Base-by-base conservation (phyloP, 2,888 invertebrate species). In the Euproctis similis region DNA sequence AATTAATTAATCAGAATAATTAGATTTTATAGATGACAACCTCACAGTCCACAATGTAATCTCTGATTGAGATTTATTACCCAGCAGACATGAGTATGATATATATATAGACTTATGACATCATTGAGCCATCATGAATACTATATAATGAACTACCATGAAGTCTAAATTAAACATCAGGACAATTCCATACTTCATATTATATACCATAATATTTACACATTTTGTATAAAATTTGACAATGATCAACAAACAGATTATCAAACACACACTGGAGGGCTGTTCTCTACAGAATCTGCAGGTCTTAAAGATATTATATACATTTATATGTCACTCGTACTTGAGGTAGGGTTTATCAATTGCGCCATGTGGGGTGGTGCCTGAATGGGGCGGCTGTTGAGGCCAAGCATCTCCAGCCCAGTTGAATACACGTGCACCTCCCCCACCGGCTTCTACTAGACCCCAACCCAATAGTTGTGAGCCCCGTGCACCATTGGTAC, bases 331-430 rank as follows among this genome's bases (percentile, higher is more conserved):
- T 77, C 69, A 81, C 59, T 82, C 81, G 43, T 84, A 84, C 53
- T 84, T 80, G 67, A 81, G 77, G 70, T 84, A 84, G 56, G 78
- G 72, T 59, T 84, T 82, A 47, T 72, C 54, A 36, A 77, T 74
- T 0, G 62, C 22, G 12, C 23, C 24, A 11, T 24, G 61, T 30
- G 53, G 21, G 49, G 54, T 20, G 53, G 53, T 12, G 48, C 46
- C 37, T 30, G 55, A 18, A 40, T 53, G 46, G 10, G 38, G 50
- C 30, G 36, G 48, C 17, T 54, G 56, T 25, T 51, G 46, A 21
- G 65, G 56, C 60, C 62, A 65, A 8, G 61, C 60, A 19, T 67
- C 64, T 1, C 54, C 59, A 9, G 53, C 53, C 66, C 66, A 58
- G 54, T 56, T 54, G 37, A 57, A 54, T 17, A 61, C 59, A 41